Percentiles rank a stretch among this genome's conserved stretches.
phyloP scores from a whole-genome alignment of 2,113 vertebrate species.

The Rutilus rutilus region DNA sequence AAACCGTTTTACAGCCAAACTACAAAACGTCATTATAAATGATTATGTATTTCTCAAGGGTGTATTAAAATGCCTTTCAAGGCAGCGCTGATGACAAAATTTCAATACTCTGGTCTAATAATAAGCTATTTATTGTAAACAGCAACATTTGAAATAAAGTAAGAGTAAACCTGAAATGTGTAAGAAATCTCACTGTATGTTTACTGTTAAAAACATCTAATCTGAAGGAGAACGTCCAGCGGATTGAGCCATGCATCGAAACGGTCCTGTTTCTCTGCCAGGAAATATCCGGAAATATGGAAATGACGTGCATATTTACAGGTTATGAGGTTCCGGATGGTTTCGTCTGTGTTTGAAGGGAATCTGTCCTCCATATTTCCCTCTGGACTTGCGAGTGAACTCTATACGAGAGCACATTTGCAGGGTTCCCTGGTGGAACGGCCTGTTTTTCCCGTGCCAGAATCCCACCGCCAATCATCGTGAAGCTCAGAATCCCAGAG shows the following conservation, averaged over 20 bases:
- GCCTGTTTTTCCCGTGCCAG: conserved; percentile 30
- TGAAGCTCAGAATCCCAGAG: not conserved
- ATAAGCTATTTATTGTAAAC: conserved; percentile 10
- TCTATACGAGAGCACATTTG: conserved; percentile 49
- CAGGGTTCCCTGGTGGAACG: not conserved
- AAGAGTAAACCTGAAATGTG: not conserved
- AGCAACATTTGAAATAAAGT: conserved; percentile 26
- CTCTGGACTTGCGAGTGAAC: not conserved
- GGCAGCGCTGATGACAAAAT: not conserved
- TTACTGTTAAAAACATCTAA: not conserved
- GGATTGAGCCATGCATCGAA: not conserved
- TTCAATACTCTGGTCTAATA: not conserved
- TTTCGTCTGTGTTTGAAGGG: conserved; percentile 24
- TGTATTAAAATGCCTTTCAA: conserved; percentile 11
- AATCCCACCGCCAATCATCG: conserved; percentile 32
- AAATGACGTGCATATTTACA: conserved; percentile 44
- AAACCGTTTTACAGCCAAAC: not conserved
- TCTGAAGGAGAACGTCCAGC: not conserved
- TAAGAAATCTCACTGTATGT: not conserved
- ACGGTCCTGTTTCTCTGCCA: not conserved
- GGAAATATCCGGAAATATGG: not conserved
- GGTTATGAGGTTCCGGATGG: conserved; percentile 36
- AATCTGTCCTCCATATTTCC: conserved; percentile 49
- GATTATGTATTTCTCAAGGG: not conserved
- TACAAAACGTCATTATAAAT: not conserved